Evolutionary conservation across 2,113 vertebrate species (phyloP), one percentile per base, ranked within the genome.

Genomic region (Channa argus): DNA sequence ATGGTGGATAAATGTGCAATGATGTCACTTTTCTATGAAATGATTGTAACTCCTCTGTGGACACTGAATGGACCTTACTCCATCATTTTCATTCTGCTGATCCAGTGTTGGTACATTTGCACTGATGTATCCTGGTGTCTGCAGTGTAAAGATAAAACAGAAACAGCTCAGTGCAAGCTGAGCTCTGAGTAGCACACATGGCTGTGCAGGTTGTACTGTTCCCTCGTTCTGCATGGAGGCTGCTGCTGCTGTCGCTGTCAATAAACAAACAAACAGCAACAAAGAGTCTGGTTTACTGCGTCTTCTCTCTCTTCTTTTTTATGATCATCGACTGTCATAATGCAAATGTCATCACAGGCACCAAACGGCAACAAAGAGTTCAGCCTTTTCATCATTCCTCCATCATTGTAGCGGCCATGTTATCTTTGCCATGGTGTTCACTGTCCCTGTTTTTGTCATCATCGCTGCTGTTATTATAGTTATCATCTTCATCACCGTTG

Each of bases 221-320:
- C 66, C 78, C 54, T 73, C 12, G 51, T 63, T 65, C 58, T 86
- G 89, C 85, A 88, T 90, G 87, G 64, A 86, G 72, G 85, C 74
- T 59, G 77, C 71, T 73, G 73, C 24, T 24, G 24, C 24, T 24
- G 24, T 14, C 62, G 82, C 79, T 84, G 87, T 66, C 80, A 89
- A 86, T 88, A 85, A 89, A 90, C 77, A 69, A 75, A 80, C 50
- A 43, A 65, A 72, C 41, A 71, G 1, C 6, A 11, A 1, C 5
- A 2, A 4, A 39, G 53, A 38, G 52, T 60, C 39, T 33, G 1
- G 63, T 33, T 47, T 74, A 14, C 1, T 55, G 51, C 47, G 54
- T 71, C 58, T 3, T 73, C 41, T 6, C 24, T 24, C 24, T 24
- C 1, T 24, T 24, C 24, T 24, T 24, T 24, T 24, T 24, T 24